Base-by-base conservation (phyloP, 1,140 invertebrate genomes). In the Parapsyche elsis region DNA sequence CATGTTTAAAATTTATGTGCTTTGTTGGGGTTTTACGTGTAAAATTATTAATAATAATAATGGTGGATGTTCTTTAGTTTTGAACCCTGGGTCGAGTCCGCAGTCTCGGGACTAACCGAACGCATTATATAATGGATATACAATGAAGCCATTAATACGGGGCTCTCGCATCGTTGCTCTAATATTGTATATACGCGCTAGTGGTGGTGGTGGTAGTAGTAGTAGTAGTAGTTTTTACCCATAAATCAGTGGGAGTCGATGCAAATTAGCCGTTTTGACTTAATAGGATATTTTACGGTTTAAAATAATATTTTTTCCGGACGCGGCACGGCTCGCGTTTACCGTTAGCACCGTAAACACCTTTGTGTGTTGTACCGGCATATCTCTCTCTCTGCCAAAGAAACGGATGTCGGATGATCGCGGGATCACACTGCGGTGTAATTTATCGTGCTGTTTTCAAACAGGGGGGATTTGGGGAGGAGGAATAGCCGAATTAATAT, bases 231-330 rank as follows among this genome's bases (percentile, higher is more conserved):
- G 24, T 67, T 26, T 53, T 67, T 26, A 59, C n/a, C 46, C 26
- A 76, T 76, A 76, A 76, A 76, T 76, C 75, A 77, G 46, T 45
- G 57, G 53, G 30, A 44, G 26, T 77, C 75, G 53, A 77, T 77
- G 57, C 57, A 77, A 77, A 77, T 77, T 77, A 77, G 53, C 26
- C 23, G 46, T 64, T 77, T 59, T 59, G 53, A 77, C 75, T 64
- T 77, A 64, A 77, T 64, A 53, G 21, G 45, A n/a, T 46, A 53
- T 73, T 73, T 73, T 73, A 73, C 71, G 71, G 73, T 76, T 12
- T 5, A 26, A 76, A 46, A 76, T 76, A 76, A 59, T 59, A 64
- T 61, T 67, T 77, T 77, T 64, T 76, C 30, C 26, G 71, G 49
- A n/a, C 24, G 19, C 59, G 45, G 12, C 45, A 12, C 45, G 45